Conservation (phyloP, 2,113 vertebrate species). For the Leucopsar rothschildi region DNA sequence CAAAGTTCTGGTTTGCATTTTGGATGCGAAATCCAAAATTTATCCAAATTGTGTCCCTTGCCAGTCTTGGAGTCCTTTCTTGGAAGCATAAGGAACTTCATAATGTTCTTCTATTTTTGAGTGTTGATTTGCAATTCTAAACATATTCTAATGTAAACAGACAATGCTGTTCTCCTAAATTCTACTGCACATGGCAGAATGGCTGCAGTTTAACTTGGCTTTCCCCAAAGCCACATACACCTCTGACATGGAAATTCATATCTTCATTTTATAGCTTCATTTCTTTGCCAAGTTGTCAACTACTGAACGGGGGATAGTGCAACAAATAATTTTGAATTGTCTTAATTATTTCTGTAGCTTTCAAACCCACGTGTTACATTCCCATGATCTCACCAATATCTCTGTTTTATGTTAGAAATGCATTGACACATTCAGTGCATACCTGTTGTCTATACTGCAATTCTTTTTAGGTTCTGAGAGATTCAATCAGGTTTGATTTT, state of each 20-base stretch:
- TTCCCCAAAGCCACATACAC: not conserved
- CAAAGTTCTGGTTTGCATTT: not conserved
- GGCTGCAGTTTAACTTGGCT: not conserved
- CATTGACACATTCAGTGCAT: not conserved
- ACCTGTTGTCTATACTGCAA: not conserved
- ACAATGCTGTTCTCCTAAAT: not conserved
- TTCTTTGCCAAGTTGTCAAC: not conserved
- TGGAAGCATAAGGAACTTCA: not conserved
- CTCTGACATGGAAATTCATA: not conserved
- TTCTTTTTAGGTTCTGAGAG: not conserved
- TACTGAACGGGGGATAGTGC: accelerated
- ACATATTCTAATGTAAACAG: not conserved
- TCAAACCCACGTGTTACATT: not conserved
- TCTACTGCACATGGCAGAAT: not conserved
- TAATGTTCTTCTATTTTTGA: not conserved
- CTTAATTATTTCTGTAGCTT: not conserved
- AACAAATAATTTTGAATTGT: not conserved
- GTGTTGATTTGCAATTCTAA: not conserved
- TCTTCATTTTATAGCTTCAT: not conserved
- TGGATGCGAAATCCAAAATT: not conserved
- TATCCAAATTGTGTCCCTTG: not conserved
- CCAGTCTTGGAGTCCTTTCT: not conserved
- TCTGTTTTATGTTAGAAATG: not conserved
- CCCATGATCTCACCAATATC: not conserved
- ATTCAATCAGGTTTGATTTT: not conserved